Conservation (phyloP, 2,797 vertebrate species). For the Choloepus didactylus region DNA sequence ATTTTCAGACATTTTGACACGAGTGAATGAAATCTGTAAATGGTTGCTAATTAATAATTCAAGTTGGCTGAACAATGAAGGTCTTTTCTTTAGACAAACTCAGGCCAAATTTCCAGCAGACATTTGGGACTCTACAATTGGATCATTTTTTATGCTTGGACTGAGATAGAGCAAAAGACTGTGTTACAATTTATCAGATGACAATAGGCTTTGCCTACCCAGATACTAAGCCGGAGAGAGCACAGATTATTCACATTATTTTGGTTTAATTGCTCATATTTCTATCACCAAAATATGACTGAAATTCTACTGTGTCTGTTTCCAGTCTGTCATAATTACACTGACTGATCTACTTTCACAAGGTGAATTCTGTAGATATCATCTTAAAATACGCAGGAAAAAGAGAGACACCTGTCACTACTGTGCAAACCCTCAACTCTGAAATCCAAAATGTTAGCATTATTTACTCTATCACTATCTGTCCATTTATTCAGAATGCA, state of each 20-base stretch:
- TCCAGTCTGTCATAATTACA: not conserved
- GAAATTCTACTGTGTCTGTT: not conserved
- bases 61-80: not conserved
- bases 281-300: not conserved
- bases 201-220: not conserved
- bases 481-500: not conserved
- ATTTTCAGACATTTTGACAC: not conserved
- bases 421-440: not conserved
- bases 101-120: not conserved
- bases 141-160: not conserved
- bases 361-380: not conserved
- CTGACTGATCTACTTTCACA: not conserved
- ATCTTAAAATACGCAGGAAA: not conserved
- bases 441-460: not conserved
- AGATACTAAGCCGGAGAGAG: not conserved
- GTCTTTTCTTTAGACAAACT: not conserved
- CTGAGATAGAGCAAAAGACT: not conserved
- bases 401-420: accelerated
- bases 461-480: not conserved
- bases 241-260: not conserved
- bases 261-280: not conserved
- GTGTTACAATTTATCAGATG: not conserved
- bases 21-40: not conserved
- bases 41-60: not conserved
- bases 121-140: not conserved